phyloP scores from a whole-genome alignment of 2,797 vertebrate genomes.

The Micromesistius poutassou region DNA sequence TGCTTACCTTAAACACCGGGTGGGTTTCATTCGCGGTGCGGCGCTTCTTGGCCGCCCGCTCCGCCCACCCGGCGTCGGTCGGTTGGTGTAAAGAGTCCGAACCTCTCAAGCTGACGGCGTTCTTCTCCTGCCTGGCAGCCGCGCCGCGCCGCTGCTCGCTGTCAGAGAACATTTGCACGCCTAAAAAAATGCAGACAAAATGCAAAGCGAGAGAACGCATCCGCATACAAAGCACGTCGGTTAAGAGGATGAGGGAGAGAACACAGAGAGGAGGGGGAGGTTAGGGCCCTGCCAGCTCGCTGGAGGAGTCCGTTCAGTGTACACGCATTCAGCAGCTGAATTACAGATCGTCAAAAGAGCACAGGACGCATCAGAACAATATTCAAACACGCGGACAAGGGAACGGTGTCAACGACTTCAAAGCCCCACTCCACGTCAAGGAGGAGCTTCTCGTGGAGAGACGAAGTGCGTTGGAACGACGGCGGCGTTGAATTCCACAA shows the following conservation, averaged over 20 bases:
- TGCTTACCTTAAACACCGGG: conserved; percentile 67
- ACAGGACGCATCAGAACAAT: neutral
- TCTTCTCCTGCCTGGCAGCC: too few species aligned
- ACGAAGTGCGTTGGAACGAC: neutral
- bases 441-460: neutral
- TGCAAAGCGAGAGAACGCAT: neutral
- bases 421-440: neutral
- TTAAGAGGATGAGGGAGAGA: neutral
- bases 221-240: neutral
- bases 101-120: neutral
- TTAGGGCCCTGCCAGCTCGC: neutral
- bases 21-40: conserved; percentile 7
- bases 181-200: neutral
- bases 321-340: neutral
- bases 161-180: neutral
- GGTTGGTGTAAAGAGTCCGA: neutral
- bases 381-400: neutral
- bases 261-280: neutral
- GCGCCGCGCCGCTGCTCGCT: neutral
- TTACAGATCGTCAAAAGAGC: neutral
- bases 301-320: neutral
- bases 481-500: neutral
- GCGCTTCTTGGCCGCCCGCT: conserved; percentile 7
- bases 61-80: neutral
- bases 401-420: neutral